Conservation (phyloP, 2,113 vertebrate species). For the Tilapia sparmanii region DNA sequence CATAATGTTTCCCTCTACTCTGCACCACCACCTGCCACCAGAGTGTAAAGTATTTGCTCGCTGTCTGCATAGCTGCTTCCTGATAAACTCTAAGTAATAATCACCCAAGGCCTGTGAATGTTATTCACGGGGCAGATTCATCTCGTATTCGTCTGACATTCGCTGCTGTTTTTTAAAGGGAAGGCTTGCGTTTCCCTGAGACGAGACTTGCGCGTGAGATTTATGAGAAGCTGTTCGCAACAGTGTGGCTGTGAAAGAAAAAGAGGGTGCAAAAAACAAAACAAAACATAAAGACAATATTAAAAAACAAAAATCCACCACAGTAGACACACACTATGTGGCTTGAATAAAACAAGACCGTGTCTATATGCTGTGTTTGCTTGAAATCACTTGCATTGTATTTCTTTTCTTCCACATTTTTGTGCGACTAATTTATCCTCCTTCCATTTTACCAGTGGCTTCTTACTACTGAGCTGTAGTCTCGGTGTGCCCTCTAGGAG, state of each 20-base stretch:
- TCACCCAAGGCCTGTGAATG: conserved; percentile 39
- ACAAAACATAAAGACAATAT: background rate
- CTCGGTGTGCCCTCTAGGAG: conserved; percentile 54
- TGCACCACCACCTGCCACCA: background rate
- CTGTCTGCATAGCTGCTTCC: background rate
- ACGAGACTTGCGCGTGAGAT: conserved; percentile 46
- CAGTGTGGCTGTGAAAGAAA: background rate
- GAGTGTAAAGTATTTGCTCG: conserved; percentile 8
- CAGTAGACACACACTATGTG: background rate
- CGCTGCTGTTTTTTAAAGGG: conserved; percentile 45
- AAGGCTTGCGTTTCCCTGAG: conserved; percentile 35
- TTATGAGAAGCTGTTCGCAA: conserved; percentile 35
- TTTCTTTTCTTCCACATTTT: background rate
- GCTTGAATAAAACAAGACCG: background rate
- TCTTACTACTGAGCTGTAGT: background rate
- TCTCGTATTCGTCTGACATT: conserved; percentile 44
- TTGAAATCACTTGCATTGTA: background rate
- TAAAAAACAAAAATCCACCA: conserved; percentile 12
- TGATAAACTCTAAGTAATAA: conserved; percentile 54
- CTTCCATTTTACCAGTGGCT: background rate
- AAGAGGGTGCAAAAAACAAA: background rate
- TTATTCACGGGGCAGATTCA: conserved; percentile 51
- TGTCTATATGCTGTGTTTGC: background rate
- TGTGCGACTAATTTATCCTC: background rate
- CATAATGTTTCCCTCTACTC: background rate